A percentile compares a stretch with the other conserved stretches of the same genome.
phyloP scores from a whole-genome alignment of 2,888 invertebrate genomes.

The Marasmarcha lunaedactyla region DNA sequence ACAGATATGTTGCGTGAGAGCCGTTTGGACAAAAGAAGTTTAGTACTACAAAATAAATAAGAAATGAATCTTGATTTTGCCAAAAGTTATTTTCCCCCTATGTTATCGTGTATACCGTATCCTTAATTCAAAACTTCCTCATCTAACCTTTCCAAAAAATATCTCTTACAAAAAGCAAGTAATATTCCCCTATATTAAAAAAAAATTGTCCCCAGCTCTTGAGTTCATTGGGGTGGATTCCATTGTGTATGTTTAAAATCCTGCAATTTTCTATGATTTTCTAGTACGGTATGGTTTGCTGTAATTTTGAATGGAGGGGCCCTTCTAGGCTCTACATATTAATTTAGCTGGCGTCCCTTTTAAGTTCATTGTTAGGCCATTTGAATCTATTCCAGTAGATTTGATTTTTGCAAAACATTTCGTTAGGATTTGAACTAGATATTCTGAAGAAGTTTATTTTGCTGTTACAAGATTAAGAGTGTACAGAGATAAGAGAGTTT shows the following conservation, averaged over 20 bases:
- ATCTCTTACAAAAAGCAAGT: neutral
- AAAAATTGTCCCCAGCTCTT: conserved; percentile 58
- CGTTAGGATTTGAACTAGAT: neutral
- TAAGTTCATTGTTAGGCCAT: conserved; percentile 41
- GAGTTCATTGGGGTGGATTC: conserved; percentile 35
- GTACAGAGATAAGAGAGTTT: too few species aligned
- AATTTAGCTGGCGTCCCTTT: conserved; percentile 46
- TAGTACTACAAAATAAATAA: too few species aligned
- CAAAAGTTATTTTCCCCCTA: too few species aligned
- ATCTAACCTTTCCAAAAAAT: too few species aligned
- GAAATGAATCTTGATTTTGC: too few species aligned
- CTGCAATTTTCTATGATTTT: conserved; percentile 62
- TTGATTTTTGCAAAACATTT: conserved; percentile 12
- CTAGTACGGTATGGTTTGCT: conserved; percentile 47
- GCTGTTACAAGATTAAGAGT: too few species aligned
- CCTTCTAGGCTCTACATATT: conserved; percentile 29
- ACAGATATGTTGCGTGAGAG: too few species aligned
- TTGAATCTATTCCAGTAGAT: conserved; percentile 47
- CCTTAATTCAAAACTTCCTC: too few species aligned
- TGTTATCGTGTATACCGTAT: too few species aligned
- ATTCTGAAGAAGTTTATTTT: too few species aligned
- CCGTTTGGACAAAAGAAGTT: too few species aligned
- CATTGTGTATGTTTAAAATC: conserved; percentile 56
- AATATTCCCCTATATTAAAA: conserved; percentile 48
- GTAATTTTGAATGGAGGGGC: conserved; percentile 41